These are phyloP conservation scores for Pimephales promelas DNA, from an alignment of 2,113 vertebrate genomes.

Conservation along the genomic window DNA sequence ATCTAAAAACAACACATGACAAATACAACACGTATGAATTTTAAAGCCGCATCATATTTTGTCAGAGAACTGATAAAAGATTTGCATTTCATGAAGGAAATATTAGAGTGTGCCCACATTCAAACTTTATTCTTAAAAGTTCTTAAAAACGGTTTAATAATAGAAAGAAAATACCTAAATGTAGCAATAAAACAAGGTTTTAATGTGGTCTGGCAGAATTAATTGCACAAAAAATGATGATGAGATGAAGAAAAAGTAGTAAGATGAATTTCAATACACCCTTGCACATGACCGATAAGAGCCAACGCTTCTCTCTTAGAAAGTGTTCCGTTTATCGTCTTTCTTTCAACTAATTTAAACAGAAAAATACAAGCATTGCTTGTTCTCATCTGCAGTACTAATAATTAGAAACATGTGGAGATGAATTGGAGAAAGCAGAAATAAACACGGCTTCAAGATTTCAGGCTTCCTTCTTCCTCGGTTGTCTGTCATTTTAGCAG, in stretches of 20 bases:
- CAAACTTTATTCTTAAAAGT: background rate
- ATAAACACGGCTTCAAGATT: background rate
- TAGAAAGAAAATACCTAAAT: background rate
- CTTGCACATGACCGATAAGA: background rate
- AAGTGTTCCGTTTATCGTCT: conserved; percentile 1
- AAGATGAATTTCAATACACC: background rate
- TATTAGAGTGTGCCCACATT: background rate
- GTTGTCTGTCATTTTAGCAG: background rate
- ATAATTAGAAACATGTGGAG: conserved; percentile 38
- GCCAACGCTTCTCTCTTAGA: background rate
- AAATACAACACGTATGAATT: background rate
- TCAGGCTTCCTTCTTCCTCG: background rate
- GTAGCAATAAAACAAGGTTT: background rate
- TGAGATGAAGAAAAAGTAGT: background rate
- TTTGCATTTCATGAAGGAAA: conserved; percentile 7
- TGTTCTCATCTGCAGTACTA: conserved; percentile 5
- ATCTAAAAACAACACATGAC: background rate
- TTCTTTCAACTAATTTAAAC: conserved; percentile 17
- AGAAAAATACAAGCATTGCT: conserved; percentile 19
- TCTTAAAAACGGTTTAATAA: background rate
- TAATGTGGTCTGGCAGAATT: background rate
- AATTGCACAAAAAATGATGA: background rate
- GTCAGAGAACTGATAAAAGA: background rate
- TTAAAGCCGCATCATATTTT: background rate
- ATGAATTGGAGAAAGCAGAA: conserved; percentile 5